Percentiles rank a stretch among this genome's conserved stretches.
These are phyloP conservation scores for Frankliniella fusca DNA, from an alignment of 2,888 invertebrate genomes.

Conservation along the genomic window DNA sequence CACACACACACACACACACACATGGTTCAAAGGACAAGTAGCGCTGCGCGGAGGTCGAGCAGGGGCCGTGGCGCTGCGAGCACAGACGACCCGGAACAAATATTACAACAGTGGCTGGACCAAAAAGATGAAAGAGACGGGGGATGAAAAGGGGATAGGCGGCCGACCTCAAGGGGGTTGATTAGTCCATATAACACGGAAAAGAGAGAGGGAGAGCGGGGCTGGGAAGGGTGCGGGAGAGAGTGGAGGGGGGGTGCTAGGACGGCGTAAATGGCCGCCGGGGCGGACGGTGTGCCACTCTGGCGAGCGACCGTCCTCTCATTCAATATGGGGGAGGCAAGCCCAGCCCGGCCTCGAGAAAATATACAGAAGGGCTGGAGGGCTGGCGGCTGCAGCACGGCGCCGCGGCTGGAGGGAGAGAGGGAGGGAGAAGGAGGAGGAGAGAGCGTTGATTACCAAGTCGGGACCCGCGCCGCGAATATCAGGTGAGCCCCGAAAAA, in stretches of 20 bases:
- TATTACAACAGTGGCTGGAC: no score
- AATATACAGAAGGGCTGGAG: background rate
- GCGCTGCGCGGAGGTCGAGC: no score
- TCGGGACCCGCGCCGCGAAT: slow-evolving; percentile 1
- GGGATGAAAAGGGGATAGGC: background rate
- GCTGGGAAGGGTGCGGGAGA: no score
- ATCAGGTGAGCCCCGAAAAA: background rate
- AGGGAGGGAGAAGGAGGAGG: background rate
- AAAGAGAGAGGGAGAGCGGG: background rate
- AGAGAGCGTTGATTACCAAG: background rate
- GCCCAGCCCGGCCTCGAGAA: background rate
- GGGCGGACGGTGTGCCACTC: background rate
- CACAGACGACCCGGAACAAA: background rate
- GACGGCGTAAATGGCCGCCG: background rate
- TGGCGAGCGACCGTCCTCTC: background rate
- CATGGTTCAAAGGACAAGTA: no score
- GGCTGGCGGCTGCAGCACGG: background rate
- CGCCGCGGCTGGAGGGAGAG: background rate
- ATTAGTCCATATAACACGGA: background rate
- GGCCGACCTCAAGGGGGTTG: slow-evolving; percentile 2
- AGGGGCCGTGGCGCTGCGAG: no score
- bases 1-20: no score
- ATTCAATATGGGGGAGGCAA: background rate
- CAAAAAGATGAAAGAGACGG: no score
- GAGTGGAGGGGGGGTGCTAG: no score